phyloP scores from a whole-genome alignment of 2,113 vertebrate genomes.

The Zosterops japonicus region DNA sequence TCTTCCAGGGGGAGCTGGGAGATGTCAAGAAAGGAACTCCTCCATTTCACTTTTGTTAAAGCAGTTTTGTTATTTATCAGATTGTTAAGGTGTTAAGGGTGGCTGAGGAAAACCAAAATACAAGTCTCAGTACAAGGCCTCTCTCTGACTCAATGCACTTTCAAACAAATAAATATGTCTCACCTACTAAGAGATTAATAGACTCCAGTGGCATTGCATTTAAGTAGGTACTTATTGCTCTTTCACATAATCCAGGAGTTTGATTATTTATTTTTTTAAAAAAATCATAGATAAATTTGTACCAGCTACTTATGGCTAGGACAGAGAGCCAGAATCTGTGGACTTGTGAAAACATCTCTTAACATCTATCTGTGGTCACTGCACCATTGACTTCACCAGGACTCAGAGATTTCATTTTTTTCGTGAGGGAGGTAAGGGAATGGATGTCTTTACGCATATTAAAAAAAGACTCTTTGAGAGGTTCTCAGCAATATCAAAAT shows the following conservation, averaged over 20 bases:
- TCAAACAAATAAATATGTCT: neutral
- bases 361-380: neutral
- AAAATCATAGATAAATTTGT: neutral
- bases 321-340: neutral
- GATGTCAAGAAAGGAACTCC: neutral
- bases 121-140: neutral
- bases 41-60: neutral
- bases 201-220: neutral
- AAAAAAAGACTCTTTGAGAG: neutral
- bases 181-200: neutral
- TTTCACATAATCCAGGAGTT: neutral
- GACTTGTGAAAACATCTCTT: neutral
- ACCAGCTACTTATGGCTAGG: neutral
- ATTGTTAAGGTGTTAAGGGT: neutral
- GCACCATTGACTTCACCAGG: neutral
- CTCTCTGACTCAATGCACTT: neutral
- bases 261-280: neutral
- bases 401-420: neutral
- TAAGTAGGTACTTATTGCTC: neutral
- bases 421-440: fast-evolving
- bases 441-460: neutral
- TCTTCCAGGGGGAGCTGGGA: neutral
- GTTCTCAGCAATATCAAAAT: neutral
- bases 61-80: neutral
- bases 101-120: neutral